These are phyloP conservation scores for Microtus richardsoni DNA, from an alignment of 2,113 vertebrate species.

Conservation along the genomic window DNA sequence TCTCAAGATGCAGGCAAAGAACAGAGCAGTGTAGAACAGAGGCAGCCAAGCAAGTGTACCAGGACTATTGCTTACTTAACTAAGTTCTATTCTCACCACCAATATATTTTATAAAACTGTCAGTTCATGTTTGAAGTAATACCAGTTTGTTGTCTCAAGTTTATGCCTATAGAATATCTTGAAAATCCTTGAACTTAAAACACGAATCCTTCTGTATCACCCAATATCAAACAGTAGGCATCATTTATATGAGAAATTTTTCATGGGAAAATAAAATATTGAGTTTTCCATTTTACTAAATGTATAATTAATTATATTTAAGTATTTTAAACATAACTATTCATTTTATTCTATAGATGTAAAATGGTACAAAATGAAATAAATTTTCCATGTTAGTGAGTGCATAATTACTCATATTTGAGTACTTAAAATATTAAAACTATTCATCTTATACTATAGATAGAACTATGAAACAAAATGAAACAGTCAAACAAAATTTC, in stretches of 20 bases:
- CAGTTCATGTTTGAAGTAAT: constrained; percentile 2
- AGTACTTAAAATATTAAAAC: constrained; percentile 39
- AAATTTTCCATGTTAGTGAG: background rate
- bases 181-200: constrained; percentile 40
- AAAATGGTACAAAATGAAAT: background rate
- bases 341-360: background rate
- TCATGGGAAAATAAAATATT: constrained; percentile 44
- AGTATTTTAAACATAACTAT: background rate
- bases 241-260: constrained; percentile 35
- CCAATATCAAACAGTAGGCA: background rate
- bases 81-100: background rate
- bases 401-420: constrained; percentile 7
- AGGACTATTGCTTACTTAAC: background rate
- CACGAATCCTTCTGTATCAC: constrained; percentile 22
- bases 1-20: background rate
- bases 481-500: constrained; percentile 51
- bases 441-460: background rate
- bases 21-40: accelerated
- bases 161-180: background rate
- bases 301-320: background rate
- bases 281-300: constrained; percentile 21
- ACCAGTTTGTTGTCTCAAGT: constrained; percentile 21
- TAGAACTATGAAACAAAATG: constrained; percentile 25
- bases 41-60: background rate
- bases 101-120: constrained; percentile 19